phyloP scores from a whole-genome alignment of 2,113 vertebrate species.

The Sciurus niger region DNA sequence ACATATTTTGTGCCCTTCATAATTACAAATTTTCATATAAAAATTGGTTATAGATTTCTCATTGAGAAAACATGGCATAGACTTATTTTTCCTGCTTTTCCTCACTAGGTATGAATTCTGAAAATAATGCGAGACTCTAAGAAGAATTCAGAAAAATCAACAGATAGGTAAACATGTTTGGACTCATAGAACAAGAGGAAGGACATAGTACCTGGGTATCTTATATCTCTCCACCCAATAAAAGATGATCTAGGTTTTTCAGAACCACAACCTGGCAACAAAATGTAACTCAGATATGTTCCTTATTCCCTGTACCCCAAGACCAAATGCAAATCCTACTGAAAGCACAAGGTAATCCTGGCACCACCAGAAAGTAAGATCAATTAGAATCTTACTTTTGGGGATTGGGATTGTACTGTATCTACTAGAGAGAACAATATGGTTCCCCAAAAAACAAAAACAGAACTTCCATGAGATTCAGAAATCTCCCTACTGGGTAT shows the following conservation, averaged over 20 bases:
- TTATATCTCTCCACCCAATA: not conserved
- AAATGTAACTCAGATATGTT: not conserved
- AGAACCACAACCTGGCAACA: not conserved
- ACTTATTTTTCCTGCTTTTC: not conserved
- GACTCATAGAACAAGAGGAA: not conserved
- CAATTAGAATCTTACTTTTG: not conserved
- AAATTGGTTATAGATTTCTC: not conserved
- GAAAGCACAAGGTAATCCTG: not conserved
- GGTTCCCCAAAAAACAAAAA: not conserved
- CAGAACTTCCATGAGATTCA: not conserved
- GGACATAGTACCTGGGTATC: not conserved
- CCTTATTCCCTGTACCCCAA: not conserved
- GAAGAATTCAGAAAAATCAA: not conserved
- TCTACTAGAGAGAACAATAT: not conserved
- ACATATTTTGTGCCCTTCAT: not conserved
- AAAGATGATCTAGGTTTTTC: not conserved
- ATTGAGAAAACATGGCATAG: not conserved
- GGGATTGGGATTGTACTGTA: not conserved
- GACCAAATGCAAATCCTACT: not conserved
- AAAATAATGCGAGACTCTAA: not conserved
- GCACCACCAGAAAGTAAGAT: not conserved
- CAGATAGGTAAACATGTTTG: not conserved
- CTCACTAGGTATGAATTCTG: not conserved
- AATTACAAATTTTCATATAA: conserved; percentile 20
- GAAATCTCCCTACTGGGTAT: not conserved